A percentile compares a stretch with the other conserved stretches of the same genome.
Evolutionary conservation across 2,113 vertebrate genomes (phyloP).

Genomic region (Procavia capensis): DNA sequence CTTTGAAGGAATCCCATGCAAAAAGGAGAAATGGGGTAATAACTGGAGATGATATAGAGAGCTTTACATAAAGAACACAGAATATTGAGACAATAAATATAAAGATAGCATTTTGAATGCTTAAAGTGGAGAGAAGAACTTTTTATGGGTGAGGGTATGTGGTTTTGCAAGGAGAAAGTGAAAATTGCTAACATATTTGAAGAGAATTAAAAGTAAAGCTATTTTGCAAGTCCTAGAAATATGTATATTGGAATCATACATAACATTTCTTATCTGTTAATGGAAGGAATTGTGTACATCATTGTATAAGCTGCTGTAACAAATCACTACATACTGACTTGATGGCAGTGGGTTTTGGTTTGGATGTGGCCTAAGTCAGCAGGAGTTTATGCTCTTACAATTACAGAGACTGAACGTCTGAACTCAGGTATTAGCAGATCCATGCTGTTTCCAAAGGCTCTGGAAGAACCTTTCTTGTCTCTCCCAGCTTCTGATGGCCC

Average conservation of each 20-base stretch:
- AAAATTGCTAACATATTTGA: not conserved
- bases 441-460: not conserved
- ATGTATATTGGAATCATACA: not conserved
- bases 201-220: slow-evolving; percentile 39
- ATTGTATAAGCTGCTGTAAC: not conserved
- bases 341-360: too few relatives aligned
- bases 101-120: not conserved
- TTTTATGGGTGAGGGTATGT: not conserved
- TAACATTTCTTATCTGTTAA: slow-evolving; percentile 14
- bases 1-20: not conserved
- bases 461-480: not conserved
- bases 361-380: too few relatives aligned
- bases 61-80: not conserved
- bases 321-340: too few relatives aligned
- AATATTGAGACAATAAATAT: slow-evolving; percentile 2
- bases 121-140: not conserved
- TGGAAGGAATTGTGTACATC: not conserved
- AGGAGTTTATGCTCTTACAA: too few relatives aligned
- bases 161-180: not conserved
- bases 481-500: not conserved
- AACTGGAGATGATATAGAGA: not conserved
- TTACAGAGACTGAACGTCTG: not conserved
- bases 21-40: not conserved
- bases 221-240: slow-evolving; percentile 16
- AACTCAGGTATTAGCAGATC: not conserved